These are phyloP conservation scores for Crocallis elinguaria DNA, from an alignment of 2,888 invertebrate species.

Conservation along the genomic window DNA sequence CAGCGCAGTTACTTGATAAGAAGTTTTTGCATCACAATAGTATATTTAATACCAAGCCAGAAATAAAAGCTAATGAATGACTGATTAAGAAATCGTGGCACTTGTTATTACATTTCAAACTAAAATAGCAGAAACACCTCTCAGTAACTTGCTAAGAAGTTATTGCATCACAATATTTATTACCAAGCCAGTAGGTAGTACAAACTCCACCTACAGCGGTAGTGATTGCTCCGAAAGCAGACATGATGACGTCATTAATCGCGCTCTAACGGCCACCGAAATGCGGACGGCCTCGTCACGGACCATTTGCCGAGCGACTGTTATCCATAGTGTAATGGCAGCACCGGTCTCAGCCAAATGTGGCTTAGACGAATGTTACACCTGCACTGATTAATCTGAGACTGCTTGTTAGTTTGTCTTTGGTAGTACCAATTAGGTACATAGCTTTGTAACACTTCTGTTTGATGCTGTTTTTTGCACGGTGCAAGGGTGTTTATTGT, in stretches of 20 bases:
- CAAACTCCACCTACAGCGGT: constrained; percentile 13
- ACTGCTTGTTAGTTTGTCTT: not conserved
- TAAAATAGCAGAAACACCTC: too few species aligned
- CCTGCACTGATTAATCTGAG: constrained; percentile 16
- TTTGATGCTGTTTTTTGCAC: too few species aligned
- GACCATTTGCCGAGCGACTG: constrained; percentile 57
- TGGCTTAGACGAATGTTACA: constrained; percentile 18
- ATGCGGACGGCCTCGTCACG: constrained; percentile 50
- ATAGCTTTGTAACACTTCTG: too few species aligned
- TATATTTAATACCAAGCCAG: too few species aligned
- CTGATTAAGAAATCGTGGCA: too few species aligned
- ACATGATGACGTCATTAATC: constrained; percentile 78
- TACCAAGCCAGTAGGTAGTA: constrained; percentile 13
- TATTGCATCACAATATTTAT: constrained; percentile 9
- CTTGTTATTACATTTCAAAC: too few species aligned
- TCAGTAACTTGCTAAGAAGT: too few species aligned
- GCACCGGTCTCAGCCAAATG: constrained; percentile 16
- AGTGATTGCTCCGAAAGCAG: constrained; percentile 60
- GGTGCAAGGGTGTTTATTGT: too few species aligned
- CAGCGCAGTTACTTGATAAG: too few species aligned
- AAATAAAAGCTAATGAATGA: too few species aligned
- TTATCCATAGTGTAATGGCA: constrained; percentile 20
- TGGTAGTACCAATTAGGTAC: too few species aligned
- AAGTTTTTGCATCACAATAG: too few species aligned
- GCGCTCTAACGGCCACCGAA: constrained; percentile 69